Evolutionary conservation across 1,140 invertebrate genomes (phyloP).

Genomic region (Caenorhabditis remanei): DNA sequence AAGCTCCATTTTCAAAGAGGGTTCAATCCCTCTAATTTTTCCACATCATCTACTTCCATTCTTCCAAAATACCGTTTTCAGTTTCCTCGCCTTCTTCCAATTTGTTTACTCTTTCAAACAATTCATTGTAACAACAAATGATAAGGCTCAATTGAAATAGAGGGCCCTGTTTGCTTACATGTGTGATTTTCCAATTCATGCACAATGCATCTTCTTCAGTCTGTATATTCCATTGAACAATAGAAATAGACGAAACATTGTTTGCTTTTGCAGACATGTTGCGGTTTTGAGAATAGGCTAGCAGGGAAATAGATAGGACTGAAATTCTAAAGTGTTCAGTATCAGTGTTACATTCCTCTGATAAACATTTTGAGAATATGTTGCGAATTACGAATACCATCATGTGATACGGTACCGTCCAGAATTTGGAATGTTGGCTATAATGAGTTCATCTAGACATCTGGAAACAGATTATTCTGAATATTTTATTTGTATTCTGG

Average conservation of each 20-base stretch:
- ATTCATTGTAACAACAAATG: constrained; percentile 8
- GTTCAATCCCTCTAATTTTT: too few species aligned
- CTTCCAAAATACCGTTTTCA: constrained; percentile 2
- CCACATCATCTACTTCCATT: constrained; percentile 24
- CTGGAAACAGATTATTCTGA: too few species aligned
- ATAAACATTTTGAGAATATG: too few species aligned
- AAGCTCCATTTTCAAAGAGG: background rate
- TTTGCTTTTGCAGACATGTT: constrained; percentile 16
- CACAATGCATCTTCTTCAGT: background rate
- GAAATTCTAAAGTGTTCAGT: background rate
- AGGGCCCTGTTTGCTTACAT: constrained; percentile 11
- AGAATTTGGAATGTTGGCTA: too few species aligned
- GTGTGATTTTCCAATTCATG: constrained; percentile 43
- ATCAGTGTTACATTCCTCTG: too few species aligned
- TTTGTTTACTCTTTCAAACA: constrained; percentile 15
- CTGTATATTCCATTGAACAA: constrained; percentile 31
- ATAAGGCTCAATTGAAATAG: background rate
- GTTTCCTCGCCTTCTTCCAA: too few species aligned
- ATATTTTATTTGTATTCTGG: too few species aligned
- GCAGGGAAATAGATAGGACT: background rate
- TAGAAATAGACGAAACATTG: constrained; percentile 19
- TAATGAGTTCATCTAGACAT: too few species aligned
- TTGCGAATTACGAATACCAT: too few species aligned
- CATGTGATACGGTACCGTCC: too few species aligned
- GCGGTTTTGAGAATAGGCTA: background rate